Evolutionary conservation across 2,797 vertebrate genomes (phyloP).

Genomic region (Sebastes itinus): DNA sequence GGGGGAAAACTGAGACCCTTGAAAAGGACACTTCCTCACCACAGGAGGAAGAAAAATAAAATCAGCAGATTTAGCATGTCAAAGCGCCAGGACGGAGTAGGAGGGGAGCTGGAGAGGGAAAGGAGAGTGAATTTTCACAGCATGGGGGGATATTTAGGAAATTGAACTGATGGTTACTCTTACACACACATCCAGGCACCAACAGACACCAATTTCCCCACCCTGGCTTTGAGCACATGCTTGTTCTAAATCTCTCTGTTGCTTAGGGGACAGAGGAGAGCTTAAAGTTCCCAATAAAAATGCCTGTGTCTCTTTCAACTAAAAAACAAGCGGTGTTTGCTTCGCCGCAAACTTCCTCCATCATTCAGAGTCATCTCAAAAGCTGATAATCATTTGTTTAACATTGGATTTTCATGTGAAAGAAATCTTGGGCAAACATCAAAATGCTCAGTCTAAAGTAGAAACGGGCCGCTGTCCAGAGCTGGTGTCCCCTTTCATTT

Average conservation of each 20-base stretch:
- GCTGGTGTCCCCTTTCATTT: slow-evolving; percentile 74
- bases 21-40: slow-evolving; percentile 88
- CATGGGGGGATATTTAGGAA: slow-evolving; percentile 81
- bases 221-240: slow-evolving; percentile 69
- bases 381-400: slow-evolving; percentile 19
- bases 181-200: slow-evolving; percentile 1
- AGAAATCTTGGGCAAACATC: slow-evolving; percentile 54
- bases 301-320: slow-evolving; percentile 40
- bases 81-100: slow-evolving; percentile 75
- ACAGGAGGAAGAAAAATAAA: slow-evolving; percentile 88
- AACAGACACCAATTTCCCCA: slow-evolving; percentile 59
- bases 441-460: slow-evolving; percentile 53
- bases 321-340: slow-evolving; percentile 36
- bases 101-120: slow-evolving; percentile 52
- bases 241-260: slow-evolving; percentile 81
- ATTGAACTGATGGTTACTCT: slow-evolving; percentile 75
- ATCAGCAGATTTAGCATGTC: slow-evolving; percentile 88
- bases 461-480: slow-evolving; percentile 61
- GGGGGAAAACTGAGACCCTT: slow-evolving; percentile 82
- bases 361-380: slow-evolving; percentile 1
- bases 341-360: slow-evolving; percentile 3
- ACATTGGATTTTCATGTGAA: slow-evolving; percentile 34
- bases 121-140: slow-evolving; percentile 78
- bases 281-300: slow-evolving; percentile 71
- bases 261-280: slow-evolving; percentile 79